A percentile compares a stretch with the other conserved stretches of the same genome.
These are phyloP conservation scores for Pardosa pseudoannulata DNA, from an alignment of 2,888 invertebrate species.

Conservation along the genomic window DNA sequence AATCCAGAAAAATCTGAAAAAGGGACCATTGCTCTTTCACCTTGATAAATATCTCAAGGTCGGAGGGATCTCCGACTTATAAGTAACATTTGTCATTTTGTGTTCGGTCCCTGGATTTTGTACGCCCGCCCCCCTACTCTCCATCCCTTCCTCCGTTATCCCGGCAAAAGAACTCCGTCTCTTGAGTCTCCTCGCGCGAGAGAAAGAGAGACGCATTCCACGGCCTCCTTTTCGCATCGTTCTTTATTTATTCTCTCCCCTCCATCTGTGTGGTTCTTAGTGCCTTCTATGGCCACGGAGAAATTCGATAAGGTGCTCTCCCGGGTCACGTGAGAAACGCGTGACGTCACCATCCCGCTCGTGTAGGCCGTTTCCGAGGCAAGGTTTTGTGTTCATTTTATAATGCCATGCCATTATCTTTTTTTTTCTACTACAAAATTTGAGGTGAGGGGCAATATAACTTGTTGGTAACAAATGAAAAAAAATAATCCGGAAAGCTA, in stretches of 20 bases:
- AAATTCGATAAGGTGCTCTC: slow-evolving; percentile 64
- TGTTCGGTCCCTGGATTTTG: background rate
- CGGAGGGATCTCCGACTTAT: too few relatives aligned
- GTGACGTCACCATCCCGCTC: slow-evolving; percentile 40
- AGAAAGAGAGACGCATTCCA: slow-evolving; percentile 50
- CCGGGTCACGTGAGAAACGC: slow-evolving; percentile 30
- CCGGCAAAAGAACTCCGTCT: slow-evolving; percentile 3
- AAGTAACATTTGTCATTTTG: background rate
- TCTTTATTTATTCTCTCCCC: slow-evolving; percentile 63
- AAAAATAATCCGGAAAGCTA: too few relatives aligned
- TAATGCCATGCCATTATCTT: background rate
- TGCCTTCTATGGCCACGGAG: slow-evolving; percentile 68
- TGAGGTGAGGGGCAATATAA: too few relatives aligned
- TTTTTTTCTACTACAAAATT: too few relatives aligned
- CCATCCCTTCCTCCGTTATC: slow-evolving; percentile 17
- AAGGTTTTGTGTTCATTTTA: background rate
- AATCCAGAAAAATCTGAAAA: too few relatives aligned
- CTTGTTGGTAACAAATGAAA: too few relatives aligned
- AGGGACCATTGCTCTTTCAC: too few relatives aligned
- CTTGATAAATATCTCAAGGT: too few relatives aligned
- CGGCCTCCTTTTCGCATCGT: slow-evolving; percentile 31
- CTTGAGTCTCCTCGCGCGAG: slow-evolving; percentile 7
- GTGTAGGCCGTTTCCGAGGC: background rate
- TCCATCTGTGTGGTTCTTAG: slow-evolving; percentile 61
- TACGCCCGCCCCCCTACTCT: background rate